These are phyloP conservation scores for Falco rusticolus DNA, from an alignment of 2,797 vertebrate genomes.

Conservation along the genomic window DNA sequence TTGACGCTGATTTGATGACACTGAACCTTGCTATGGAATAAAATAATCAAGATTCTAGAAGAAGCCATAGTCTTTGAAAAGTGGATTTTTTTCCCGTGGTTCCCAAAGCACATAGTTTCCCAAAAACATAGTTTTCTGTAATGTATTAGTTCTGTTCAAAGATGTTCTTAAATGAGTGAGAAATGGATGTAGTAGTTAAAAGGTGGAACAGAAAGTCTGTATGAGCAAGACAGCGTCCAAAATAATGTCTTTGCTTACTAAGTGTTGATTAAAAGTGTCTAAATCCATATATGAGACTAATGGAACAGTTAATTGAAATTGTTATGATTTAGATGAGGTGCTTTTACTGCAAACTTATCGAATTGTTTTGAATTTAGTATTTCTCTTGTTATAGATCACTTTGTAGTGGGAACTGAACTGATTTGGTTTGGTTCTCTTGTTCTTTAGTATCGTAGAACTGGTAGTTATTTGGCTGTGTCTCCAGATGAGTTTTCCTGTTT, in stretches of 20 bases:
- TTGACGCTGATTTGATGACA: conserved; percentile 20
- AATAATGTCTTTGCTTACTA: background rate
- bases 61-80: background rate
- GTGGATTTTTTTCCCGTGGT: background rate
- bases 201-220: background rate
- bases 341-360: background rate
- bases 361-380: background rate
- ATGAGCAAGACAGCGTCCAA: background rate
- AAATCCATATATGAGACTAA: background rate
- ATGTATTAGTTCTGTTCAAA: background rate
- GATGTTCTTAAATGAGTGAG: background rate
- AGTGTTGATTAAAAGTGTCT: background rate
- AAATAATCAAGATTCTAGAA: conserved; percentile 15
- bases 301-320: background rate
- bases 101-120: background rate
- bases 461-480: background rate
- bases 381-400: background rate
- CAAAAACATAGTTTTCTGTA: background rate
- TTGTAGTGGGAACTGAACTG: background rate
- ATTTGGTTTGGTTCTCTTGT: background rate
- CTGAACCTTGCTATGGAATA: background rate
- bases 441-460: background rate
- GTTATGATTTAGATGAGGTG: background rate
- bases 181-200: background rate
- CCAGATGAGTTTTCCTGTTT: background rate